Percentiles rank a stretch among this genome's conserved stretches.
Conservation (phyloP, 2,797 vertebrate species). For the Sebastes trivittatus region DNA sequence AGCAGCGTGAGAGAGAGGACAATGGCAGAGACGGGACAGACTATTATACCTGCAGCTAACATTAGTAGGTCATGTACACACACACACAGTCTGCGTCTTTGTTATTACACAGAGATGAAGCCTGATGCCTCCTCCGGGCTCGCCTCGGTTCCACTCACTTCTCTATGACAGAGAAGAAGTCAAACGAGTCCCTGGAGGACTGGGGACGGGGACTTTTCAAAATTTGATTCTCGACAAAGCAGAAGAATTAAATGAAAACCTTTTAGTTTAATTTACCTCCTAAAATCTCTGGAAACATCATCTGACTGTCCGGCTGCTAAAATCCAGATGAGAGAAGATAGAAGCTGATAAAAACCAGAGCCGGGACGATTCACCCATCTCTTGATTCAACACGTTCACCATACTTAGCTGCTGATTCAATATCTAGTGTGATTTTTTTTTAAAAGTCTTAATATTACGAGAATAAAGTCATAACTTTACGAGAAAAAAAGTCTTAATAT, state of each 20-base stretch:
- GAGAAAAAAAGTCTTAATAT: too few relatives aligned
- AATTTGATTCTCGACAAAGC: constrained; percentile 7
- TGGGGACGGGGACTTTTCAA: background rate
- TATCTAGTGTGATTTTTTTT: too few relatives aligned
- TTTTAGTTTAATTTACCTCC: background rate
- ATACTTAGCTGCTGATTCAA: too few relatives aligned
- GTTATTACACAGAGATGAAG: constrained; percentile 1
- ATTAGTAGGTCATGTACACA: constrained; percentile 47
- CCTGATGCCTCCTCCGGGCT: background rate
- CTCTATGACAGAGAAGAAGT: constrained; percentile 18
- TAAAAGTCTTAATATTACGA: fast-evolving
- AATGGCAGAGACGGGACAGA: constrained; percentile 16
- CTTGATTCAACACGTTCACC: too few relatives aligned
- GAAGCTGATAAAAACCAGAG: fast-evolving
- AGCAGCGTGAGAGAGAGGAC: constrained; percentile 8
- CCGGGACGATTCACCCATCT: too few relatives aligned
- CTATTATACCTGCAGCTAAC: constrained; percentile 44
- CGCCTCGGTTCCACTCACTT: constrained; percentile 29
- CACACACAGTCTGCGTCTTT: background rate
- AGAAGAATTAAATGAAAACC: background rate
- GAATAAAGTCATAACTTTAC: too few relatives aligned
- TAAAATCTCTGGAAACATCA: background rate
- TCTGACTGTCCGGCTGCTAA: background rate
- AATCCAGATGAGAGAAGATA: too few relatives aligned
- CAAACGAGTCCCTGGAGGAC: constrained; percentile 17